Evolutionary conservation across 1,140 invertebrate species (phyloP), one percentile per base, ranked within the genome.

Genomic region (Drosophila ohnishii): DNA sequence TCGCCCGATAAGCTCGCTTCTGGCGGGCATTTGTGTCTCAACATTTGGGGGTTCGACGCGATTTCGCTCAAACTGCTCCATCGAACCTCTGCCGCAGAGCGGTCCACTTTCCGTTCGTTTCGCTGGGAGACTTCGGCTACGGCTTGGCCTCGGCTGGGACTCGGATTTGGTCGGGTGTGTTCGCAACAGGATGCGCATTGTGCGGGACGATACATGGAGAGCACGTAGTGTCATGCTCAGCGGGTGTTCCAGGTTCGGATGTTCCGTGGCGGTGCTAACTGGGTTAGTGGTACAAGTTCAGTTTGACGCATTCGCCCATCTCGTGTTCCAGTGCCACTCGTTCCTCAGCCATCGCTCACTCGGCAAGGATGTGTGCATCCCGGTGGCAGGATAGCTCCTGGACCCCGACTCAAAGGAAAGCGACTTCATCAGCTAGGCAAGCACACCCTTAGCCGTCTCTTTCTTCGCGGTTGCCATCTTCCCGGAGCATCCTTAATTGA

Each of bases 211-310:
- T 22, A 28, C 42, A 34, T 58, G 73, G 73, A 75, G 66, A 73
- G 45, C 35, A 40, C 4, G 16, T 48, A n/a, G 22, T 25, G 22
- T 30, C 61, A 8, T 22, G 32, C 50, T 69, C 51, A 39, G 37
- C 14, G 30, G 34, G 13, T 2, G 14, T 56, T 40, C 16, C 61
- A 34, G 0, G 51, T 2, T 34, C 47, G 40, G 1, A 37, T 10
- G 60, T 34, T 53, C 22, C 53, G 14, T 16, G 13, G 19, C 35
- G 11, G n/a, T 22, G 61, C 79, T 90, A 90, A 90, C 80, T 90
- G 89, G 89, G 89, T 90, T 90, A 90, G 73, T 90, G 89, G 84
- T 90, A 90, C 89, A 90, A 90, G 89, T 90, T 90, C 88, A 90
- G 88, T 90, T 78, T 62, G 70, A 61, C 64, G 71, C 51, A 75